phyloP scores from a whole-genome alignment of 2,888 invertebrate genomes.

The Scotopteryx bipunctaria region DNA sequence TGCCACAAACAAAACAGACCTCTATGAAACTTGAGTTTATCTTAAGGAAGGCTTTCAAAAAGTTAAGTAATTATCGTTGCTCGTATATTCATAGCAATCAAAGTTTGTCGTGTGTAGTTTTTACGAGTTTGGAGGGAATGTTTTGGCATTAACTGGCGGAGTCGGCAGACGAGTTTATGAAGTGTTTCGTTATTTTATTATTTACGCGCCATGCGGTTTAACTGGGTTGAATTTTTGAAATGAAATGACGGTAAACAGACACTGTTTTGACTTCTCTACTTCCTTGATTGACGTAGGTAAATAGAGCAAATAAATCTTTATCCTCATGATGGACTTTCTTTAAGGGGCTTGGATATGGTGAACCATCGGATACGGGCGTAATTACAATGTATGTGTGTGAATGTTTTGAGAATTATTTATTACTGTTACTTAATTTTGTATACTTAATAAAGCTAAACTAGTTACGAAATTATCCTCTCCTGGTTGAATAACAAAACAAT shows the following conservation, averaged over 20 bases:
- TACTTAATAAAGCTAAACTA: too few species aligned
- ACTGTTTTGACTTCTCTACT: background rate
- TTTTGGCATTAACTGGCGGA: conserved; percentile 11
- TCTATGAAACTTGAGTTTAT: conserved; percentile 20
- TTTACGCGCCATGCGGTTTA: conserved; percentile 1
- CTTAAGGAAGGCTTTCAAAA: conserved; percentile 25
- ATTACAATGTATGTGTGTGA: too few species aligned
- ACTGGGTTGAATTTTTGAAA: conserved; percentile 3
- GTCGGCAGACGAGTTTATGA: conserved; percentile 13
- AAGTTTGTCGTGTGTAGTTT: conserved; percentile 29
- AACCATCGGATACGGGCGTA: too few species aligned
- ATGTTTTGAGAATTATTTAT: too few species aligned
- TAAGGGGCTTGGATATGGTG: background rate
- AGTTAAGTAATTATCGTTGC: conserved; percentile 28
- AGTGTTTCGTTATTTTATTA: conserved; percentile 21
- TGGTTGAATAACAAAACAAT: conserved; percentile 8
- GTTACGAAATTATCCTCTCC: too few species aligned
- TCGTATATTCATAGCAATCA: conserved; percentile 28
- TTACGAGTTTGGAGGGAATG: conserved; percentile 24
- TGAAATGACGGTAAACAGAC: conserved; percentile 4
- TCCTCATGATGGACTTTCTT: too few species aligned
- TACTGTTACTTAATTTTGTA: too few species aligned
- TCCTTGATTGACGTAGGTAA: background rate
- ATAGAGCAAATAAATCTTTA: too few species aligned
- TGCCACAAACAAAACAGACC: conserved; percentile 22